Percentiles rank a stretch among this genome's conserved stretches.
phyloP scores from a whole-genome alignment of 2,113 vertebrate genomes.

The Mus pahari region DNA sequence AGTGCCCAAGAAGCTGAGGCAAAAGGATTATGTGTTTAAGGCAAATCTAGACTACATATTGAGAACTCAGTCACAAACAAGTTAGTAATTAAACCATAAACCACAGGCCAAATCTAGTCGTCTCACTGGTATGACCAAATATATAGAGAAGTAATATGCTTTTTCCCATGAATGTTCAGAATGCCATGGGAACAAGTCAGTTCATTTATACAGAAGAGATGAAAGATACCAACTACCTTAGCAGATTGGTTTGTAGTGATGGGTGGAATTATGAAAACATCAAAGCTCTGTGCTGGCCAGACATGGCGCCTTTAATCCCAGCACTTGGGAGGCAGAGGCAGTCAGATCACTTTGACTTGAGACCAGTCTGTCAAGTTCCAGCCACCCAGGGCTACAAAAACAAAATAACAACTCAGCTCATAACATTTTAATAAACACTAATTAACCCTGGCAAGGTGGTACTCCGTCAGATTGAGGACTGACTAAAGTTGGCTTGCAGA shows the following conservation, averaged over 20 bases:
- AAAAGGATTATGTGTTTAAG: background rate
- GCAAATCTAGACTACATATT: background rate
- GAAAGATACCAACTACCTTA: background rate
- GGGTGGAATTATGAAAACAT: slow-evolving; percentile 18
- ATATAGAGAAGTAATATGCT: background rate
- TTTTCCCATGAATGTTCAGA: background rate
- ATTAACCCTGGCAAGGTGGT: too few species aligned
- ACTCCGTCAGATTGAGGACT: background rate
- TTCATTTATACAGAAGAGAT: background rate
- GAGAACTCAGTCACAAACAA: background rate
- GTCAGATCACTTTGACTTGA: background rate
- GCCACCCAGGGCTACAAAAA: background rate
- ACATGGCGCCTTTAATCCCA: background rate
- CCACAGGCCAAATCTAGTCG: background rate
- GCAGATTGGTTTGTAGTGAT: background rate
- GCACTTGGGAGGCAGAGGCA: background rate
- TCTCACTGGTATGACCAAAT: background rate
- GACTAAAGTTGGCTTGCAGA: background rate
- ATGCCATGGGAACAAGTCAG: background rate
- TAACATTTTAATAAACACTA: background rate
- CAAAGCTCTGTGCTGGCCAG: background rate
- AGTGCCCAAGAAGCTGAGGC: background rate
- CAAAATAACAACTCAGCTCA: background rate
- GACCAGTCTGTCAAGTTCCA: background rate
- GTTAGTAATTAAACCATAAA: background rate